A percentile compares a stretch with the other conserved stretches of the same genome.
Conservation (phyloP, 2,888 invertebrate species). For the Napeogenes sylphis region DNA sequence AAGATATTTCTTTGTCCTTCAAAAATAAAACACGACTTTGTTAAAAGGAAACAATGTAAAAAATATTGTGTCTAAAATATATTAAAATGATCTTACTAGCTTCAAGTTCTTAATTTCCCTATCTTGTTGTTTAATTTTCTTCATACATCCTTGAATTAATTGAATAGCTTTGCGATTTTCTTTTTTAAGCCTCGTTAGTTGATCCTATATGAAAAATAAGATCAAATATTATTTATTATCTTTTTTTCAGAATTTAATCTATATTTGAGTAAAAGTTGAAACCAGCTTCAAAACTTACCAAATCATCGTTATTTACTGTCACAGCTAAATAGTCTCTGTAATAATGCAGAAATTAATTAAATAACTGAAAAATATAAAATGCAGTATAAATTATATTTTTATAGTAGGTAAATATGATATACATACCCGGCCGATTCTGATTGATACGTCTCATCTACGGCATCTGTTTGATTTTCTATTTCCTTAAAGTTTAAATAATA, state of each 20-base stretch:
- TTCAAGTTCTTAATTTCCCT: constrained; percentile 70
- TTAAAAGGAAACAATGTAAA: not conserved
- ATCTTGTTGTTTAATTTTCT: constrained; percentile 74
- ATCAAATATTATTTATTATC: not conserved
- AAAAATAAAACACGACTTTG: constrained; percentile 8
- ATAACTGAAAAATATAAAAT: not conserved
- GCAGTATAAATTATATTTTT: not conserved
- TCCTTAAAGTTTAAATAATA: constrained; percentile 33
- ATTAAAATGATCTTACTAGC: constrained; percentile 45
- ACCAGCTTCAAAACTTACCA: constrained; percentile 43
- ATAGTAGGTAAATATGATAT: not conserved
- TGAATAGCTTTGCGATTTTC: constrained; percentile 77
- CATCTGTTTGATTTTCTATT: constrained; percentile 40
- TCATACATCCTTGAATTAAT: constrained; percentile 77
- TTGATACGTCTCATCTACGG: constrained; percentile 57
- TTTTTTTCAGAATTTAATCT: too few relatives aligned
- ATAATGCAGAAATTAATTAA: constrained; percentile 20
- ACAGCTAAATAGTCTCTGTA: constrained; percentile 61
- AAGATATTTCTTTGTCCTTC: constrained; percentile 63
- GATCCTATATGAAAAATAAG: constrained; percentile 49
- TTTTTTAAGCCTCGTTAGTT: constrained; percentile 66
- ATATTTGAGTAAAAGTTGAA: not conserved
- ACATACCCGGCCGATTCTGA: constrained; percentile 65
- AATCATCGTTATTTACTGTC: constrained; percentile 58
- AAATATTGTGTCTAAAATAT: not conserved